Evolutionary conservation across 2,888 invertebrate genomes (phyloP).

Genomic region (Idaea aversata): DNA sequence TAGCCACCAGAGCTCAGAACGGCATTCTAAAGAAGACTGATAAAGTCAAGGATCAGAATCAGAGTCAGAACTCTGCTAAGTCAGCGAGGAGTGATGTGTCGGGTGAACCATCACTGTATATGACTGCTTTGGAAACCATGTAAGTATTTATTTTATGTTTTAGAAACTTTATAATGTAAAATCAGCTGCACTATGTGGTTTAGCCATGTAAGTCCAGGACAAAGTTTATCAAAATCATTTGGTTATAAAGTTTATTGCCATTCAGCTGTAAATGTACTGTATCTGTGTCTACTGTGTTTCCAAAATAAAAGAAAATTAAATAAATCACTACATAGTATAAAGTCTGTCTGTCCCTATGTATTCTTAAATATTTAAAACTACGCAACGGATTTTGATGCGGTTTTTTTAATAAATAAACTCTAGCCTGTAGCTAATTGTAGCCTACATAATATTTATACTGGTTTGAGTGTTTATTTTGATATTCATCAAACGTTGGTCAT

Average conservation of each 20-base stretch:
- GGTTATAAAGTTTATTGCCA: conserved; percentile 12
- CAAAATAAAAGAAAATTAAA: too few relatives aligned
- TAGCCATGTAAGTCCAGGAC: too few relatives aligned
- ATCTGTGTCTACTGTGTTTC: too few relatives aligned
- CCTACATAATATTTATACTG: conserved; percentile 4
- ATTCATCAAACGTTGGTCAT: background rate
- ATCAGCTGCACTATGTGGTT: too few relatives aligned
- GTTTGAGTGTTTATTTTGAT: conserved; percentile 10
- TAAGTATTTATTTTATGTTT: conserved; percentile 57
- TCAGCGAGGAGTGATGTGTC: conserved; percentile 84
- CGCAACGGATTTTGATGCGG: too few relatives aligned
- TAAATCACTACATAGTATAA: too few relatives aligned
- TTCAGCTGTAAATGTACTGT: too few relatives aligned
- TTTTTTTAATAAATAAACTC: too few relatives aligned
- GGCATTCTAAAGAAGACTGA: conserved; percentile 69
- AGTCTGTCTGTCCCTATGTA: too few relatives aligned
- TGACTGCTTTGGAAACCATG: conserved; percentile 88
- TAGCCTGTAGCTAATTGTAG: background rate
- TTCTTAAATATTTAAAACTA: too few relatives aligned
- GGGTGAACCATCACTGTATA: conserved; percentile 87
- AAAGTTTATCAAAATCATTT: background rate
- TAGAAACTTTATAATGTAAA: too few relatives aligned
- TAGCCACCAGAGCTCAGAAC: conserved; percentile 59
- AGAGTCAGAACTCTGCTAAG: conserved; percentile 60
- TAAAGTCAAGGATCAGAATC: conserved; percentile 55